Base-by-base conservation (phyloP, 2,888 invertebrate genomes). In the Apamea epomidion region DNA sequence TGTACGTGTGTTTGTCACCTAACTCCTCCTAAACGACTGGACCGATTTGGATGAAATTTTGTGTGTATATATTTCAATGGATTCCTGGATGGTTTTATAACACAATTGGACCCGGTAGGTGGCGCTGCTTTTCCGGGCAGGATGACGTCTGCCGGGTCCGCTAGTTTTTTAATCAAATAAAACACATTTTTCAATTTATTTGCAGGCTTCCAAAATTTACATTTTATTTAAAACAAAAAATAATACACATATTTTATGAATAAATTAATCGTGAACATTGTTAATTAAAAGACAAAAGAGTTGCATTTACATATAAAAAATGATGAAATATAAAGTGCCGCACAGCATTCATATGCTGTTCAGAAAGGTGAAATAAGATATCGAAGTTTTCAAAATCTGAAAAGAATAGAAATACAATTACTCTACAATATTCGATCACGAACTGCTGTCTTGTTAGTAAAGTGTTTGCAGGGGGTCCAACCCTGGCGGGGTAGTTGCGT, bases 351-450 rank as follows among this genome's bases (percentile, higher is more conserved):
- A 82, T n/a, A 42, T 42, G n/a, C 69, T 82, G 0, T 32, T 64
- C 1, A 82, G 58, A 16, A 82, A 82, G 16, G 64, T 64, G 48
- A 82, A 82, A 18, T 82, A 84, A 7, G 82, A 84, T 2, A 82
- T 7, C 0, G 82, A 79, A 4, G 82, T 84, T 64, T 84, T 83
- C 80, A 83, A 32, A 21, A 83, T 83, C 83, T 83, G 83, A 21
- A 80, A 83, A n/a, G 7, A 65, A 65, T 14, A 65, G 5, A 65
- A 65, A 25, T 65, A 25, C 6, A 25, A 25, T 65, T 65, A 25
- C 2, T 65, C 65, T 65, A 25, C 12, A 67, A 42, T 14, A 25
- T 16, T 67, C 14, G 14, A 67, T 67, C 37, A 37, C 25, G 14
- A 21, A 37, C 25, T 64, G 21, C 12, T 21, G 21, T 37, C 25